These are phyloP conservation scores for Sebastes taczanowskii DNA, from an alignment of 2,797 vertebrate genomes.

Conservation along the genomic window DNA sequence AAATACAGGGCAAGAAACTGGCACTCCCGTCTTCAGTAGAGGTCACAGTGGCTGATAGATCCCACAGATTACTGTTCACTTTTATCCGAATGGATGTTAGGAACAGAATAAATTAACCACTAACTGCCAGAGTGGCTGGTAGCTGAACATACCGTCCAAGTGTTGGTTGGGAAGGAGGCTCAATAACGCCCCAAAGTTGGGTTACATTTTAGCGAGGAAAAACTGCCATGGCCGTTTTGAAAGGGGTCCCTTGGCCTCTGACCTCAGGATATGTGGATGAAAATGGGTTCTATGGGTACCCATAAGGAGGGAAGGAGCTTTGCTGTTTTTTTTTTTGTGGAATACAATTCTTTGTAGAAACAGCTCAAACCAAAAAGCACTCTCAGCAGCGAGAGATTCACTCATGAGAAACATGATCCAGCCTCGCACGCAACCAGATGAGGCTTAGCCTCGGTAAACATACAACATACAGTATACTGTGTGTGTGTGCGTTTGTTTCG, in stretches of 20 bases:
- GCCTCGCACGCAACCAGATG: slow-evolving; percentile 59
- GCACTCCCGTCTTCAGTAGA: neutral
- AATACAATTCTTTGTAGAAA: slow-evolving; percentile 39
- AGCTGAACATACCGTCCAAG: neutral
- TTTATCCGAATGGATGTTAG: neutral
- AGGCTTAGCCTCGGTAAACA: slow-evolving; percentile 51
- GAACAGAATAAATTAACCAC: neutral
- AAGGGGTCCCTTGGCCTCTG: too few species aligned
- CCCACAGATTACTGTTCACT: neutral
- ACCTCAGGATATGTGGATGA: too few species aligned
- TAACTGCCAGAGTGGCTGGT: neutral
- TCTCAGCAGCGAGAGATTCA: slow-evolving; percentile 43
- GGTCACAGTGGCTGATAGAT: neutral
- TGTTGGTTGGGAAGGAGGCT: neutral
- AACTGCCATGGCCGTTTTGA: too few species aligned
- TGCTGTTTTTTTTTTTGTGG: slow-evolving; percentile 11
- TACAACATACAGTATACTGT: slow-evolving; percentile 17
- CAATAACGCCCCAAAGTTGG: too few species aligned
- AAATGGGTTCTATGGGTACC: too few species aligned
- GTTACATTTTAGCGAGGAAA: too few species aligned
- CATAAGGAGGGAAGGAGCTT: neutral
- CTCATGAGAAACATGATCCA: slow-evolving; percentile 64
- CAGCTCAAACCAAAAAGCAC: slow-evolving; percentile 22
- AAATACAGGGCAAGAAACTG: slow-evolving; percentile 10
- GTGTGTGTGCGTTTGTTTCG: neutral